Evolutionary conservation across 2,113 vertebrate genomes (phyloP).

Genomic region (Dipodomys stephensi): DNA sequence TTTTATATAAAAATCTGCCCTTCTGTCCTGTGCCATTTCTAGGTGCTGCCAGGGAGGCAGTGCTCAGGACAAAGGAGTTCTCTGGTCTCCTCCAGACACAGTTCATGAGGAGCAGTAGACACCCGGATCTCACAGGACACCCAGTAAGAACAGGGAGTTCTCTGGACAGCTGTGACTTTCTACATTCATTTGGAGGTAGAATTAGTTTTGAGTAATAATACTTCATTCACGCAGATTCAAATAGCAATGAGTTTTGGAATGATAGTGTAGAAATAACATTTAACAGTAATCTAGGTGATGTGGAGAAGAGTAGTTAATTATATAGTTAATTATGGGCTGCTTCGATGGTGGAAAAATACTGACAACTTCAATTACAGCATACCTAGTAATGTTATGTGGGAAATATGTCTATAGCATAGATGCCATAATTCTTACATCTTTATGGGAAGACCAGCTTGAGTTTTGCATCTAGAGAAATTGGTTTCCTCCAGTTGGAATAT

Average conservation of each 20-base stretch:
- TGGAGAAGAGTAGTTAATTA: background rate
- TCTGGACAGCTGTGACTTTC: background rate
- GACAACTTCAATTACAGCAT: background rate
- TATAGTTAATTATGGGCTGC: constrained; percentile 38
- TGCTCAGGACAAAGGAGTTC: background rate
- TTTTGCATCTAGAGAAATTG: constrained; percentile 44
- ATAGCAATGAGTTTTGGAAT: constrained; percentile 7
- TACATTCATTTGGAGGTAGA: background rate
- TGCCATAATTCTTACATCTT: constrained; percentile 37
- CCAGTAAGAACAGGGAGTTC: background rate
- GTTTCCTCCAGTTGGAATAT: constrained; percentile 38
- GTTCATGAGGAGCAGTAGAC: background rate
- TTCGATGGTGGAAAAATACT: constrained; percentile 35
- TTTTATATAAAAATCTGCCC: background rate
- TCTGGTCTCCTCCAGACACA: background rate
- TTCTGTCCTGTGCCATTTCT: no score
- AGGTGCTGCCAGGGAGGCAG: background rate
- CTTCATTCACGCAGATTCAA: background rate
- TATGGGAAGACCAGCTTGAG: constrained; percentile 46
- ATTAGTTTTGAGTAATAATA: background rate
- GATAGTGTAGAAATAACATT: constrained; percentile 16
- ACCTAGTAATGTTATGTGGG: constrained; percentile 61
- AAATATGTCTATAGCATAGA: constrained; percentile 17
- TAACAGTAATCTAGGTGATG: constrained; percentile 4
- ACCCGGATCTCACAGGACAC: accelerated